Base-by-base conservation (phyloP, 2,888 invertebrate genomes). In the Drosophila mettleri region DNA sequence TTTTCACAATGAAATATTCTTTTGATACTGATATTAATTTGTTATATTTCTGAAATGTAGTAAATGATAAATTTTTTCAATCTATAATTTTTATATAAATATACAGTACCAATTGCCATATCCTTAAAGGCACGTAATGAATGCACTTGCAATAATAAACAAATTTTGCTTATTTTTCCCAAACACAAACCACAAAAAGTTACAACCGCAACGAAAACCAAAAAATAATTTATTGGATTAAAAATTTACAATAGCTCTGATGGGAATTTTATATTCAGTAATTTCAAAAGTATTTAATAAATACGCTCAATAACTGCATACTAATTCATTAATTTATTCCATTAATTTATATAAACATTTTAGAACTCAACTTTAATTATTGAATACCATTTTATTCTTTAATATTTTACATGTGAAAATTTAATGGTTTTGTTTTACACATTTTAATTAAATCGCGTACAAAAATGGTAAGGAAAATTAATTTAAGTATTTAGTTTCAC, bases 181-280 rank as follows among this genome's bases (percentile, higher is more conserved):
- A 33, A 57, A 34, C 54, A 22, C 22, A 54, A 41, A 63, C 7
- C 8, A 41, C 10, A 54, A 54, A 65, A 54, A 16, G 34, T 24
- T 24, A 20, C 18, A 12, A 8, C 49, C 49, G 9, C 49, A 46
- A 46, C 18, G 22, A 9, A 48, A 48, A 33, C 33, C 48, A 33
- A 34, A 9, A 48, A 48, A 33, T 48, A 31, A 33, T 38, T 14
- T 33, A 20, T 60, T 38, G 10, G 3, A 31, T 27, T 46, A 14
- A 10, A 36, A 49, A 14, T 20, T 55, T 36, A 36, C 6, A 36
- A 55, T 20, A 43, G 29, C 24, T 22, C 16, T 14, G 8, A 29
- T n/a, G 18, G 6, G 4, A 43, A 49, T 43, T 55, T 16, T 24
- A 43, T 54, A 43, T 29, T 5, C 9, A 14, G 8, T 24, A 8